Conservation (phyloP, 2,888 invertebrate species). For the Blastobasis lacticolella region DNA sequence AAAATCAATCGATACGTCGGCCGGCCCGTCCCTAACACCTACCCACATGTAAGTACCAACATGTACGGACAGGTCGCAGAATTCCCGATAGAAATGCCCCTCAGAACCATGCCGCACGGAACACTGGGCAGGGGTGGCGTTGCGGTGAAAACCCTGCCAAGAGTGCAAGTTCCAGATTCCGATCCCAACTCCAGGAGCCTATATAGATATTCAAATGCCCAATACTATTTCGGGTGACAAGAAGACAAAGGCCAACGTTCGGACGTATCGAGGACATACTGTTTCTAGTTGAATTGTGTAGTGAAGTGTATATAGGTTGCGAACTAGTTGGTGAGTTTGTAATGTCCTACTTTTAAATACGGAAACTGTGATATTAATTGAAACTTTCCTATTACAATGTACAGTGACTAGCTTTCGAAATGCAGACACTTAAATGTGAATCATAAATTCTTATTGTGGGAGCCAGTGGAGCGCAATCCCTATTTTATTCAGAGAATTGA, state of each 20-base stretch:
- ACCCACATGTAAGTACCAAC: conserved; percentile 65
- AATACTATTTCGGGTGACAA: conserved; percentile 87
- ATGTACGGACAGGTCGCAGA: conserved; percentile 71
- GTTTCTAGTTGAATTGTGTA: conserved; percentile 69
- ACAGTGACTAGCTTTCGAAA: conserved; percentile 42
- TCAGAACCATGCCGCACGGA: conserved; percentile 64
- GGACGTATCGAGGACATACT: conserved; percentile 73
- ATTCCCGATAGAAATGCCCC: conserved; percentile 70
- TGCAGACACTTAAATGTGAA: conserved; percentile 29
- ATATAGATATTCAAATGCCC: conserved; percentile 77
- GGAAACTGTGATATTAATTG: conserved; percentile 73
- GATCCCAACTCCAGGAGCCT: conserved; percentile 76
- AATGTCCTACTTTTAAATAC: conserved; percentile 68
- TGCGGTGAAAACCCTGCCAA: conserved; percentile 60
- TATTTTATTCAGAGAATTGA: too few species aligned
- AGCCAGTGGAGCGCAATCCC: too few species aligned
- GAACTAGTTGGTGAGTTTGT: conserved; percentile 41
- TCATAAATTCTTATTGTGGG: too few species aligned
- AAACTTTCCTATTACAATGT: conserved; percentile 57
- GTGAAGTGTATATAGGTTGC: conserved; percentile 49
- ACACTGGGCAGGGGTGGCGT: conserved; percentile 62
- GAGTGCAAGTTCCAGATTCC: conserved; percentile 65
- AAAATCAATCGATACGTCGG: conserved; percentile 69
- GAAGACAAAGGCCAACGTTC: conserved; percentile 70
- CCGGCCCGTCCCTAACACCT: conserved; percentile 64